Percentiles rank a stretch among this genome's conserved stretches.
These are phyloP conservation scores for Strigops habroptila DNA, from an alignment of 2,113 vertebrate genomes.

Conservation along the genomic window DNA sequence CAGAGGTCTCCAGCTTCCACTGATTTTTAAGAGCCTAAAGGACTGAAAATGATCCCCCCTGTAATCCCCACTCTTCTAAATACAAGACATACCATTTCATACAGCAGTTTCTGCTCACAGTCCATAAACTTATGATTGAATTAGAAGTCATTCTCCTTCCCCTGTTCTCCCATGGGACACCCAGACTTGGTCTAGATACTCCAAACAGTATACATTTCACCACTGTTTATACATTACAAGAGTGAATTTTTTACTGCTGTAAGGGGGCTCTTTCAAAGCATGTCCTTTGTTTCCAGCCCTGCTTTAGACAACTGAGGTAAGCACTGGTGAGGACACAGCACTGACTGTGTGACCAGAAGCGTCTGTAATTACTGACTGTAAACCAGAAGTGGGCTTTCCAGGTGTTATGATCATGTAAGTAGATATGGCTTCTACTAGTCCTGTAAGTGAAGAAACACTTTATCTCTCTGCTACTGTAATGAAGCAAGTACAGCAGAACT, in stretches of 20 bases:
- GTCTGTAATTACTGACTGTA: too few relatives aligned
- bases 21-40: slow-evolving; percentile 12
- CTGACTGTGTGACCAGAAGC: too few relatives aligned
- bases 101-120: neutral
- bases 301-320: neutral
- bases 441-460: neutral
- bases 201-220: neutral
- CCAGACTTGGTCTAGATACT: neutral
- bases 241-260: neutral
- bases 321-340: neutral
- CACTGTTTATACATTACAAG: neutral
- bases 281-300: neutral
- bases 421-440: neutral
- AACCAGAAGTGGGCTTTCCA: neutral
- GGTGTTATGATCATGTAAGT: accelerated
- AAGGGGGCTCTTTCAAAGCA: neutral
- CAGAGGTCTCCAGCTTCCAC: neutral
- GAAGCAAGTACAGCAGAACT: neutral
- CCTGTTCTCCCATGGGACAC: neutral
- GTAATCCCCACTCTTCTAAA: neutral
- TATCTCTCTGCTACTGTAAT: neutral
- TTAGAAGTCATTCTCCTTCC: neutral
- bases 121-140: slow-evolving; percentile 15
- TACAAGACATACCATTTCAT: neutral
- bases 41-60: neutral